A percentile compares a stretch with the other conserved stretches of the same genome.
Conservation (phyloP, 1,140 invertebrate genomes). For the Drosophila nebulosa region DNA sequence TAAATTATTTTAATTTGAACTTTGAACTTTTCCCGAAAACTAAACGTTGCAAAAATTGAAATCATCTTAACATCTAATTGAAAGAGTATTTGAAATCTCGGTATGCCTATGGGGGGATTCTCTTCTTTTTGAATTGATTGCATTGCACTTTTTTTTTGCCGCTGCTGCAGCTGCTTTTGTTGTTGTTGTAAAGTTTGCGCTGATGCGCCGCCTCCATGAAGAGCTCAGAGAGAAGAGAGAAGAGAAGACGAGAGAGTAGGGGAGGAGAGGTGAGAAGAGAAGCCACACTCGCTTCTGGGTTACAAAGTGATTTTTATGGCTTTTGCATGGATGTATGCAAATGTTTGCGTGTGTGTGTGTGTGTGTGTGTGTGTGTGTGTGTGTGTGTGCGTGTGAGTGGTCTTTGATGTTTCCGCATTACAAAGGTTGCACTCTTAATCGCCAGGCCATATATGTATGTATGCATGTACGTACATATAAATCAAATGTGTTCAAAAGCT, state of each 20-base stretch:
- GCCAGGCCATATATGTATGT: slow-evolving; percentile 65
- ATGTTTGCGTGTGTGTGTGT: slow-evolving; percentile 18
- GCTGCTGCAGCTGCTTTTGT: slow-evolving; percentile 19
- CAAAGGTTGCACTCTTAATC: slow-evolving; percentile 73
- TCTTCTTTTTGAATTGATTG: slow-evolving; percentile 67
- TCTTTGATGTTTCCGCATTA: slow-evolving; percentile 71
- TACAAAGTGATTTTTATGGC: slow-evolving; percentile 77
- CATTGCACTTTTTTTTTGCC: slow-evolving; percentile 64
- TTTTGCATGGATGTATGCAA: slow-evolving; percentile 18
- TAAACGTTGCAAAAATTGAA: too few species aligned
- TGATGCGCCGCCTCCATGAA: slow-evolving; percentile 64
- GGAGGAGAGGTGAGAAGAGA: not conserved
- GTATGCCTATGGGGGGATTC: too few species aligned
- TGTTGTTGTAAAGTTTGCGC: slow-evolving; percentile 70
- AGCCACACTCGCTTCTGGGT: slow-evolving; percentile 12
- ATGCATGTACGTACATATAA: too few species aligned
- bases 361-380: slow-evolving; percentile 20
- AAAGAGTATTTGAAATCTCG: too few species aligned
- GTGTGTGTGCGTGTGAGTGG: slow-evolving; percentile 39
- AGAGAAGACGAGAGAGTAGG: too few species aligned
- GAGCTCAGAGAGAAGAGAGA: too few species aligned
- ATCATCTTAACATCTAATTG: too few species aligned
- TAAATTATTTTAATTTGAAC: too few species aligned
- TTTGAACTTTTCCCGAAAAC: too few species aligned
- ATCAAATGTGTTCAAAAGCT: slow-evolving; percentile 53